Evolutionary conservation across 2,888 invertebrate species (phyloP).

Genomic region (Cephus pygmeus): DNA sequence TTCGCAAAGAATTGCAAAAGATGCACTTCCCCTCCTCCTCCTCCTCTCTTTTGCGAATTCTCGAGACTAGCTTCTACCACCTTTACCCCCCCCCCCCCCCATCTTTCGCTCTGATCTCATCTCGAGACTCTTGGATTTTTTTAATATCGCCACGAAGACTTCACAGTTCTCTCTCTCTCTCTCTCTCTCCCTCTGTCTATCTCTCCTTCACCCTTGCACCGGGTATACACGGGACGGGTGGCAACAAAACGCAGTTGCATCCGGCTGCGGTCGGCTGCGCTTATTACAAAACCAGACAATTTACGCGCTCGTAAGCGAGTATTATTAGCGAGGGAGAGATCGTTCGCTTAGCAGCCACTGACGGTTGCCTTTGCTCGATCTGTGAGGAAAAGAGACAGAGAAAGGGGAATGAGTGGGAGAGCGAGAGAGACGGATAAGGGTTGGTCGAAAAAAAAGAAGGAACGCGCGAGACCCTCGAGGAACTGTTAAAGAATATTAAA

Average conservation of each 20-base stretch:
- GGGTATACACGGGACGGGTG: background rate
- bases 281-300: background rate
- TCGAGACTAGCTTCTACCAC: conserved; percentile 3
- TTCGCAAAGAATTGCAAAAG: background rate
- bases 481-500: background rate
- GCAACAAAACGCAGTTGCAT: background rate
- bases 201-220: background rate
- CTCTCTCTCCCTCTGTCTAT: too few relatives aligned
- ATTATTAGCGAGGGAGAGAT: background rate
- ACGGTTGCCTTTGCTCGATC: background rate
- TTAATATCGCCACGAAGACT: conserved; percentile 30
- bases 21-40: background rate
- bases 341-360: background rate
- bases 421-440: background rate
- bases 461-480: background rate
- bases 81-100: background rate
- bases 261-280: background rate
- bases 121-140: conserved; percentile 18
- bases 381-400: background rate
- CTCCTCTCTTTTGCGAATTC: background rate
- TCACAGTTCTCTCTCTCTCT: background rate
- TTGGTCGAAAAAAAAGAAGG: background rate
- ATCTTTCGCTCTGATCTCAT: background rate
- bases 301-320: background rate
- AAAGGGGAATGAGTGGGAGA: background rate